These are phyloP conservation scores for Trichopria drosophilae DNA, from an alignment of 2,888 invertebrate species.

Conservation along the genomic window DNA sequence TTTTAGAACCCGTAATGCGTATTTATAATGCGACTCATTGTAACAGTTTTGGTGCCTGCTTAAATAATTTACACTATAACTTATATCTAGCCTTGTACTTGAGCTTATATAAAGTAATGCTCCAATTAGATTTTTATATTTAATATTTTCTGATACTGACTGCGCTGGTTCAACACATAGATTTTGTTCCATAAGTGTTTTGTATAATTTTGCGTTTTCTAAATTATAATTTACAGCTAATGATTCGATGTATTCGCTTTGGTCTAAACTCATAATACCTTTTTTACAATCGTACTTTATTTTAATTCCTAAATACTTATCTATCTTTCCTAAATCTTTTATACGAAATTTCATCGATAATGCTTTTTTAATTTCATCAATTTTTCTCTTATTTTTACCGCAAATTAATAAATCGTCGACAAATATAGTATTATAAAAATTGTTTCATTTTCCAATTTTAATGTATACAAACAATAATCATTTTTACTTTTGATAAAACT, in stretches of 20 bases:
- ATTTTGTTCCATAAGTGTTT: constrained; percentile 10
- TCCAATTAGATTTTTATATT: constrained; percentile 9
- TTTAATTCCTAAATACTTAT: constrained; percentile 6
- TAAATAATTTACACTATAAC: constrained; percentile 4
- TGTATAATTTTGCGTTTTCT: too few species aligned
- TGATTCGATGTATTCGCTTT: constrained; percentile 3
- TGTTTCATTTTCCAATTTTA: background rate
- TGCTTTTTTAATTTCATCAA: constrained; percentile 1
- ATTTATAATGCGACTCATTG: constrained; percentile 2
- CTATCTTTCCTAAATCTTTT: too few species aligned
- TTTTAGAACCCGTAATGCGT: constrained; percentile 2
- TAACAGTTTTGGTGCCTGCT: constrained; percentile 8
- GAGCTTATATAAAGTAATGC: constrained; percentile 7
- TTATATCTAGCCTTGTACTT: constrained; percentile 7
- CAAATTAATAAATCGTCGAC: too few species aligned
- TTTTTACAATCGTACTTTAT: constrained; percentile 3
- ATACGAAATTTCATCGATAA: constrained; percentile 4
- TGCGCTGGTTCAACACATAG: constrained; percentile 1
- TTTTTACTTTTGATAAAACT: constrained; percentile 10
- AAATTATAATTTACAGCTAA: too few species aligned
- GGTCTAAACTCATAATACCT: constrained; percentile 2
- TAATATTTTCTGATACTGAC: background rate
- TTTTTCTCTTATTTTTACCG: constrained; percentile 2
- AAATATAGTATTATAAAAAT: too few species aligned
- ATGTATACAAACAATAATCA: constrained; percentile 15